A percentile compares a stretch with the other conserved stretches of the same genome.
Evolutionary conservation across 2,888 invertebrate genomes (phyloP).

Genomic region (Lutraria lutraria): DNA sequence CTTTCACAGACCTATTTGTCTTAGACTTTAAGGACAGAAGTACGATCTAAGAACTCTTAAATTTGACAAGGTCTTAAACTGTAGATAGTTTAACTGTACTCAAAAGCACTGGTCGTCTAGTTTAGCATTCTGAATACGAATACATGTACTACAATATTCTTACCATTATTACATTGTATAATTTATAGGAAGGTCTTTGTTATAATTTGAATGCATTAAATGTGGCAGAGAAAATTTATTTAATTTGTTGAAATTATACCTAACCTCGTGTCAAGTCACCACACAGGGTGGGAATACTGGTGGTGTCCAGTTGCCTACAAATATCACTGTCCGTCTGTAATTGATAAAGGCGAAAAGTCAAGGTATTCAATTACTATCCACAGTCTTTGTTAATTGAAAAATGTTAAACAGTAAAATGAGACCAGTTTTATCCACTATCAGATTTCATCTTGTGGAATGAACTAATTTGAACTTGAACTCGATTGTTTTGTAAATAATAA

Average conservation of each 20-base stretch:
- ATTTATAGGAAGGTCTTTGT: background rate
- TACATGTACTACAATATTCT: background rate
- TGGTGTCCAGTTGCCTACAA: background rate
- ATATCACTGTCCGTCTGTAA: background rate
- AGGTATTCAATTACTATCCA: background rate
- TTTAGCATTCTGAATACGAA: background rate
- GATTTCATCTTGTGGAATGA: background rate
- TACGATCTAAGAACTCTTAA: no score
- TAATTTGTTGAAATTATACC: background rate
- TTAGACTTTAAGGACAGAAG: no score
- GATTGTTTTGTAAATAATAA: no score
- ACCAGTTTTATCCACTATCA: background rate
- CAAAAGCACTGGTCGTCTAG: background rate
- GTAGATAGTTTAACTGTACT: background rate
- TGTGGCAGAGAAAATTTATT: background rate
- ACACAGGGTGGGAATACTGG: background rate
- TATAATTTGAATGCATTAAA: slow-evolving; percentile 9
- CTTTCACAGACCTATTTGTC: no score
- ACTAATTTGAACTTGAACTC: background rate
- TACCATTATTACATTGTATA: no score
- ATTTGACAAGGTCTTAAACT: no score
- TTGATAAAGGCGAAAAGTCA: background rate
- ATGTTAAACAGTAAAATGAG: background rate
- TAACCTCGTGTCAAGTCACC: background rate
- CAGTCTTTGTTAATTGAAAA: slow-evolving; percentile 10